Percentiles rank a stretch among this genome's conserved stretches.
These are phyloP conservation scores for Microplitis demolitor DNA, from an alignment of 1,140 invertebrate genomes.

Conservation along the genomic window DNA sequence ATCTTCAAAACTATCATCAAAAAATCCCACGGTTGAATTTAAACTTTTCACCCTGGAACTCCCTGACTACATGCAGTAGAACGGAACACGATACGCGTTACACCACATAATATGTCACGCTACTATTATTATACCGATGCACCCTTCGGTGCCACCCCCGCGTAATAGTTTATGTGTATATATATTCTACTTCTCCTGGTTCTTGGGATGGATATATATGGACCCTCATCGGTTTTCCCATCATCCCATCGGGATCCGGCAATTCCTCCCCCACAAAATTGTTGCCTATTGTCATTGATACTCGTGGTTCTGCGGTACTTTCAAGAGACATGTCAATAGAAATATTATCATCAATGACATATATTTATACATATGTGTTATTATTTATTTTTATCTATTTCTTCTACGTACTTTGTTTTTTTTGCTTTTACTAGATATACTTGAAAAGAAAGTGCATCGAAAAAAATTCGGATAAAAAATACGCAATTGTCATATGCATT, in stretches of 20 bases:
- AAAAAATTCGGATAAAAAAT: too few relatives aligned
- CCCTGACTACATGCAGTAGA: background rate
- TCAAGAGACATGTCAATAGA: background rate
- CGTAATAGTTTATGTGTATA: slow-evolving; percentile 30
- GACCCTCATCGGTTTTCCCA: slow-evolving; percentile 43
- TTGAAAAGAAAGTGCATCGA: too few relatives aligned
- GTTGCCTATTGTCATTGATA: slow-evolving; percentile 43
- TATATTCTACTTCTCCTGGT: slow-evolving; percentile 27
- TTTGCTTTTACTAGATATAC: too few relatives aligned
- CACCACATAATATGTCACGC: slow-evolving; percentile 44
- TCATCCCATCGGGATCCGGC: slow-evolving; percentile 47
- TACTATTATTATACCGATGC: slow-evolving; percentile 46
- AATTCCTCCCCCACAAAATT: slow-evolving; percentile 43
- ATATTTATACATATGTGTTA: background rate
- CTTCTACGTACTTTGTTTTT: too few relatives aligned
- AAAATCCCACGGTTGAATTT: slow-evolving; percentile 9
- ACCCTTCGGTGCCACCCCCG: slow-evolving; percentile 40
- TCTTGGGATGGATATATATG: slow-evolving; percentile 13
- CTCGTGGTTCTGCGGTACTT: slow-evolving; percentile 17
- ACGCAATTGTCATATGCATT: too few relatives aligned
- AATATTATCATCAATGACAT: background rate
- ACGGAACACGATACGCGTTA: slow-evolving; percentile 43
- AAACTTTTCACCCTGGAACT: slow-evolving; percentile 4
- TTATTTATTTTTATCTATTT: background rate
- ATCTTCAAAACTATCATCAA: background rate